Conservation (phyloP, 2,797 vertebrate genomes). For the Sebastes oblongus region DNA sequence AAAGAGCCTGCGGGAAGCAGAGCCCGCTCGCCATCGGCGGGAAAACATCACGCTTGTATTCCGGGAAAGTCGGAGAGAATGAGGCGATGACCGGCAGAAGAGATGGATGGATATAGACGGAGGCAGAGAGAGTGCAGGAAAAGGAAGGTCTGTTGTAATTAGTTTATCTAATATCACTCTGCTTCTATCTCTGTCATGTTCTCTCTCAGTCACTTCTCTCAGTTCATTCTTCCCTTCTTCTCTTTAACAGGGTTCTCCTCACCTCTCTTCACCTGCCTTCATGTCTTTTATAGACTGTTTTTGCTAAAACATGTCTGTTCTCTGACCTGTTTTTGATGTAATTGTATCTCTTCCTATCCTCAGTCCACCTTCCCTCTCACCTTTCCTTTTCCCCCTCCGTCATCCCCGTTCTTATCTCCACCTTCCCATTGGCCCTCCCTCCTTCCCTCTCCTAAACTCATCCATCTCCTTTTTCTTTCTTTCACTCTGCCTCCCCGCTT, state of each 20-base stretch:
- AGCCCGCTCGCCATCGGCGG: conserved; percentile 69
- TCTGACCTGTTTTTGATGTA: not conserved
- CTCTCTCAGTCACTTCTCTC: conserved; percentile 14
- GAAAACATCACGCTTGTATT: conserved; percentile 76
- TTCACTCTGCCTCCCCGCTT: not conserved
- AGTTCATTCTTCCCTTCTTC: not conserved
- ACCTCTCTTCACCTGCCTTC: not conserved
- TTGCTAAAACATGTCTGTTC: not conserved
- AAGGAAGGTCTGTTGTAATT: conserved; percentile 64
- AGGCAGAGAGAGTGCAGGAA: conserved; percentile 71
- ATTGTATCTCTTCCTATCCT: not conserved
- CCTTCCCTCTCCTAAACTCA: not conserved
- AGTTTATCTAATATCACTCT: conserved; percentile 70
- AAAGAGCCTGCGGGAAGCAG: conserved; percentile 81
- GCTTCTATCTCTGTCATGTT: conserved; percentile 34
- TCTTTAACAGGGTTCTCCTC: not conserved
- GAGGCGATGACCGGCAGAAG: conserved; percentile 71
- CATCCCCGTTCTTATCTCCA: not conserved
- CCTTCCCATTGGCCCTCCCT: not conserved
- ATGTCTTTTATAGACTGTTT: not conserved
- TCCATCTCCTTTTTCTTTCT: conserved; percentile 6
- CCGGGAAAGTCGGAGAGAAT: conserved; percentile 71
- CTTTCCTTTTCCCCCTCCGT: not conserved
- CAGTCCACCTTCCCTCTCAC: not conserved
- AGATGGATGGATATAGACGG: conserved; percentile 58